Percentiles rank a stretch among this genome's conserved stretches.
phyloP scores from a whole-genome alignment of 2,888 invertebrate species.

The Latrodectus hesperus region DNA sequence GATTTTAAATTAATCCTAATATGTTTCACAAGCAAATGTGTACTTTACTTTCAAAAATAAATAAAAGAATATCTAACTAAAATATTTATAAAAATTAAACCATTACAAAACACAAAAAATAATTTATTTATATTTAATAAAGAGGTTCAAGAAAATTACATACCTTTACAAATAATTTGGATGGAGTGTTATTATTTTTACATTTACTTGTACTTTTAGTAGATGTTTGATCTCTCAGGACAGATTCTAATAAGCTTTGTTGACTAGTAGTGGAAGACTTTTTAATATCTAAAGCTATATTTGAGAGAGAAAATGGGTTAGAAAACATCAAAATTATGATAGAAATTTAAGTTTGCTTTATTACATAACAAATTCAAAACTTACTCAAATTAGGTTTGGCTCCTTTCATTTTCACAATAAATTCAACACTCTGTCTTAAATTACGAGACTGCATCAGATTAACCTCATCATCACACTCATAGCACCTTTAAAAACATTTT shows the following conservation, averaged over 20 bases:
- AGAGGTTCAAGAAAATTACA: background rate
- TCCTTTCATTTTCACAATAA: slow-evolving; percentile 79
- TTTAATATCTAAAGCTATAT: slow-evolving; percentile 9
- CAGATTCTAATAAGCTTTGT: slow-evolving; percentile 30
- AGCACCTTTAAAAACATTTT: slow-evolving; percentile 78
- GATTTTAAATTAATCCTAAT: too few relatives aligned
- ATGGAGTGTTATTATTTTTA: slow-evolving; percentile 15
- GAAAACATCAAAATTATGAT: background rate
- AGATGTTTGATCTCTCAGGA: slow-evolving; percentile 21
- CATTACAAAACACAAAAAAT: too few relatives aligned
- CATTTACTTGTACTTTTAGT: slow-evolving; percentile 11
- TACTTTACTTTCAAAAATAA: too few relatives aligned
- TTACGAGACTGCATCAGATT: slow-evolving; percentile 73
- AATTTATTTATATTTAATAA: too few relatives aligned
- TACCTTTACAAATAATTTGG: slow-evolving; percentile 35
- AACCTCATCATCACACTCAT: slow-evolving; percentile 84
- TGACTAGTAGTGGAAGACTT: slow-evolving; percentile 10
- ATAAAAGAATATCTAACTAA: too few relatives aligned
- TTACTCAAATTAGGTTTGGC: slow-evolving; percentile 3
- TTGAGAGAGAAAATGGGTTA: background rate
- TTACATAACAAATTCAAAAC: background rate
- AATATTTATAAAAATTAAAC: too few relatives aligned
- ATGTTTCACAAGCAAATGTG: too few relatives aligned
- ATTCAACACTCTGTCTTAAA: slow-evolving; percentile 84
- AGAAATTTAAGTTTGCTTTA: background rate